These are phyloP conservation scores for Nomada fabriciana DNA, from an alignment of 2,888 invertebrate genomes.

Conservation along the genomic window DNA sequence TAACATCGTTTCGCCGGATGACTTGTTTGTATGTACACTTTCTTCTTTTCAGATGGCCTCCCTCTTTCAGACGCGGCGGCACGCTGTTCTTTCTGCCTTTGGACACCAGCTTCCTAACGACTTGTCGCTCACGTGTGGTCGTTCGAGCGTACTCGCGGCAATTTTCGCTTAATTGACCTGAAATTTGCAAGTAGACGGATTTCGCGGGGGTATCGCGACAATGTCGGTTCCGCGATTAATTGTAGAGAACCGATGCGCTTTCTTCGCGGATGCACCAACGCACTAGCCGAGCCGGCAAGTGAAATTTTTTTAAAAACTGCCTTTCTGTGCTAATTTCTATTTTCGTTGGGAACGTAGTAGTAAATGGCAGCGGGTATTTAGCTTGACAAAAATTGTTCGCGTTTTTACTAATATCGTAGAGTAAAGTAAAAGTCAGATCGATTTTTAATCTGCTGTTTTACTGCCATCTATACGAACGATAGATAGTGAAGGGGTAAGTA, in stretches of 20 bases:
- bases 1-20: slow-evolving; percentile 66
- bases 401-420: too few relatives aligned
- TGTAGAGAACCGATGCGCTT: slow-evolving; percentile 12
- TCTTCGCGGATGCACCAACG: not conserved
- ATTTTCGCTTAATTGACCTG: slow-evolving; percentile 65
- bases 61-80: not conserved
- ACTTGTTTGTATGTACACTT: slow-evolving; percentile 63
- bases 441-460: too few relatives aligned
- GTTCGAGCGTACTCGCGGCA: slow-evolving; percentile 37
- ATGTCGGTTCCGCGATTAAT: slow-evolving; percentile 14
- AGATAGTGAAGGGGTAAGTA: too few relatives aligned
- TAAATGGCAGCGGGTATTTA: not conserved
- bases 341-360: not conserved
- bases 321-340: not conserved
- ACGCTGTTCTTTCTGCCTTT: slow-evolving; percentile 15
- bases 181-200: slow-evolving; percentile 44
- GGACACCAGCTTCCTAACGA: slow-evolving; percentile 52
- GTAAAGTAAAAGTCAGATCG: too few relatives aligned
- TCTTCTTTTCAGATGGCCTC: slow-evolving; percentile 36
- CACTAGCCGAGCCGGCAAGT: not conserved
- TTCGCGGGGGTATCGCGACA: not conserved
- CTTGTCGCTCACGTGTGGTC: slow-evolving; percentile 54
- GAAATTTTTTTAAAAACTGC: not conserved
- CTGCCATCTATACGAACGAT: too few relatives aligned
- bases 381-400: not conserved